These are phyloP conservation scores for Brachionus plicatilis DNA, from an alignment of 1,140 invertebrate genomes.

Conservation along the genomic window DNA sequence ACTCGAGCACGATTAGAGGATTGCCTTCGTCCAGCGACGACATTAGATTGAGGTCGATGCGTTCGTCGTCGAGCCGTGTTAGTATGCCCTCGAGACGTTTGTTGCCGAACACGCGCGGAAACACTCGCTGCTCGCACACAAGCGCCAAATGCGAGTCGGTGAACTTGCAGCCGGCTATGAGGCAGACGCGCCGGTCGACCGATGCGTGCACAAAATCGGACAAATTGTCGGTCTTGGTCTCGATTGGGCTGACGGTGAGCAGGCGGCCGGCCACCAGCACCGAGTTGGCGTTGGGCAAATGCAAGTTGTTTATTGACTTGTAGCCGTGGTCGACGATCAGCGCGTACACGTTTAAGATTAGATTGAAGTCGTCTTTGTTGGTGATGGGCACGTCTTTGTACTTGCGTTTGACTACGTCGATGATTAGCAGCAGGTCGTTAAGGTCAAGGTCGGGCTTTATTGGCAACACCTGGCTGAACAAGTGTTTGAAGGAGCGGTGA, in stretches of 20 bases:
- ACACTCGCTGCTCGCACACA: not conserved
- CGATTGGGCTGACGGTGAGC: not conserved
- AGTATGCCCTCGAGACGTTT: constrained; percentile 19
- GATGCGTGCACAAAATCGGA: constrained; percentile 18
- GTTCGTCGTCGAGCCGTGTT: constrained; percentile 6
- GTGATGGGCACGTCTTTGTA: not conserved
- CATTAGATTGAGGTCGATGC: constrained; percentile 4
- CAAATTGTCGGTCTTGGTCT: not conserved
- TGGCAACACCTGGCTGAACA: not conserved
- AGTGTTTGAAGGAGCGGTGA: not conserved
- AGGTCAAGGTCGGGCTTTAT: not conserved
- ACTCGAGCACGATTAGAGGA: constrained; percentile 20
- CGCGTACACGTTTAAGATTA: constrained; percentile 15
- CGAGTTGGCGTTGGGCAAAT: not conserved
- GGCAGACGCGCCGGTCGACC: constrained; percentile 8
- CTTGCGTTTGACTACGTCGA: constrained; percentile 10
- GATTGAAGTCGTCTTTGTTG: constrained; percentile 22
- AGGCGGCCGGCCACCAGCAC: not conserved
- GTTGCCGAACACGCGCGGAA: constrained; percentile 24
- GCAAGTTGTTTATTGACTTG: constrained; percentile 10
- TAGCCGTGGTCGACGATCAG: constrained; percentile 24
- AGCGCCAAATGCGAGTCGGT: not conserved
- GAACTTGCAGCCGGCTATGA: constrained; percentile 1
- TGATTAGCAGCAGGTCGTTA: not conserved
- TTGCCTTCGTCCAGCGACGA: constrained; percentile 10